Conservation (phyloP, 2,888 invertebrate genomes). For the Aelia acuminata region DNA sequence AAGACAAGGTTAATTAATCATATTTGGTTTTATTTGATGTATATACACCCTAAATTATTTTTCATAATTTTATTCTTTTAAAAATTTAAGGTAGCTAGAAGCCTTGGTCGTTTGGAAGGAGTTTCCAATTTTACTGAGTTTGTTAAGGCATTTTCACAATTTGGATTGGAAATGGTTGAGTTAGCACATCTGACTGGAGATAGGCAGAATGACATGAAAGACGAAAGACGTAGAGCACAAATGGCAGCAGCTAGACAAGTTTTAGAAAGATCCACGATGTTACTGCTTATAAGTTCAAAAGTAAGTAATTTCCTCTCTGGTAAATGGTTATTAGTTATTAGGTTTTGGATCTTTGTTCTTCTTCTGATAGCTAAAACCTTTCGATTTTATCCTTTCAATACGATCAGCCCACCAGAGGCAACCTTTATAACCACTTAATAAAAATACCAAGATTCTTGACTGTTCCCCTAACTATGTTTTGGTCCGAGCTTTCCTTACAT, state of each 20-base stretch:
- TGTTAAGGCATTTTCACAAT: conserved; percentile 97
- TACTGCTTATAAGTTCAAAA: conserved; percentile 97
- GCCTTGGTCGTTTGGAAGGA: conserved; percentile 86
- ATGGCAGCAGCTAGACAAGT: conserved; percentile 96
- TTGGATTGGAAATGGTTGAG: conserved; percentile 99
- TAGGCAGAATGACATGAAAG: conserved; percentile 87
- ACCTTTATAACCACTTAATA: no score
- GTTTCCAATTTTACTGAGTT: conserved; percentile 96
- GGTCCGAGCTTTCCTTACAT: no score
- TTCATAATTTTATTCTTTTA: background rate
- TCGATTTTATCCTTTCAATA: no score
- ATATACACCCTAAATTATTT: background rate
- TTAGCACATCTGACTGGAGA: conserved; percentile 93
- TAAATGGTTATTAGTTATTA: background rate
- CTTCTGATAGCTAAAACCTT: no score
- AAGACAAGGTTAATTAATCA: conserved; percentile 84
- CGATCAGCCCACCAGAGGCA: no score
- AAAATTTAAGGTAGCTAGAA: conserved; percentile 78
- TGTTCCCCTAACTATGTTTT: no score
- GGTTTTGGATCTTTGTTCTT: no score
- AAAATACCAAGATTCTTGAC: no score
- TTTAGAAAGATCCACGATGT: conserved; percentile 95
- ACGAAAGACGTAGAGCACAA: conserved; percentile 94
- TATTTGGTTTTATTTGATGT: background rate
- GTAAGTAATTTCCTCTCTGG: conserved; percentile 71